Percentiles rank a stretch among this genome's conserved stretches.
These are phyloP conservation scores for Apostichopus japonicus DNA, from an alignment of 35 echinoderm and acorn worm genomes.

Conservation along the genomic window DNA sequence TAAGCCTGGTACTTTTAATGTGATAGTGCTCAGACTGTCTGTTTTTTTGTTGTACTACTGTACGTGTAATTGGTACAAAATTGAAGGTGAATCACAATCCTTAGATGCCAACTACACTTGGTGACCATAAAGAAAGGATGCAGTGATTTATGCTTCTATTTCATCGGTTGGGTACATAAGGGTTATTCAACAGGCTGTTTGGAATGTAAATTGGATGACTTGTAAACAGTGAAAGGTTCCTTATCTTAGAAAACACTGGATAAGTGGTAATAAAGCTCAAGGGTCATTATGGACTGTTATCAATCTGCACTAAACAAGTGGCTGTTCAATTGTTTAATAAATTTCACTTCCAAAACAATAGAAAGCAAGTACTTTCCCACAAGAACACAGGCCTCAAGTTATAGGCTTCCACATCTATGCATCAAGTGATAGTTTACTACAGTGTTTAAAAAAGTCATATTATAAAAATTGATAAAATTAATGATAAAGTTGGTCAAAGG, in stretches of 20 bases:
- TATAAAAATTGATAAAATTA: too few relatives aligned
- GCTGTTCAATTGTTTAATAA: neutral
- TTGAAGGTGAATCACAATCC: too few relatives aligned
- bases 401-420: too few relatives aligned
- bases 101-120: neutral
- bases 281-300: neutral
- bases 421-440: too few relatives aligned
- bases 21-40: too few relatives aligned
- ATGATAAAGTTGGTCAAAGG: too few relatives aligned
- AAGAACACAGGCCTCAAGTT: too few relatives aligned
- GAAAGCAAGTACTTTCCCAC: too few relatives aligned
- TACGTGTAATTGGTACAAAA: too few relatives aligned
- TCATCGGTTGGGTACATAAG: neutral
- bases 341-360: neutral
- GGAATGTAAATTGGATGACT: constrained; percentile 7
- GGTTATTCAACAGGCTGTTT: neutral
- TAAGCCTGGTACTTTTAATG: too few relatives aligned
- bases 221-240: neutral
- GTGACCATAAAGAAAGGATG: neutral
- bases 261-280: neutral
- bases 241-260: neutral
- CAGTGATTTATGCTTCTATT: neutral
- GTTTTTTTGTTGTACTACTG: too few relatives aligned
- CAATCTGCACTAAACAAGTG: neutral
- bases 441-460: too few relatives aligned